Evolutionary conservation across 2,888 invertebrate genomes (phyloP).

Genomic region (Aporophyla nigra): DNA sequence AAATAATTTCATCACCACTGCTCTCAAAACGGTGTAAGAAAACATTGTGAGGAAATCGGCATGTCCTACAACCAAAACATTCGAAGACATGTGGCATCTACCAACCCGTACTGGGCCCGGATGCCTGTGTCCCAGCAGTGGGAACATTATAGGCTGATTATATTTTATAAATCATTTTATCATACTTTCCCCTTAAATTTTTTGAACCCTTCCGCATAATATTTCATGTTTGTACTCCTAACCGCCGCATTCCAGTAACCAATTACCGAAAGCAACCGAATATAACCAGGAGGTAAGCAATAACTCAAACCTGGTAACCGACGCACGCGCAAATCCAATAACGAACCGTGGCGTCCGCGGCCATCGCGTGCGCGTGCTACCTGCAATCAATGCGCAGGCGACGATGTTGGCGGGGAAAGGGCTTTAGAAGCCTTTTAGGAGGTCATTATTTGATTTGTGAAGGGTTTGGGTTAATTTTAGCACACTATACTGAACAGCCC

Average conservation of each 20-base stretch:
- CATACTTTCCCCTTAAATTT: background rate
- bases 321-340: slow-evolving; percentile 84
- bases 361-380: slow-evolving; percentile 65
- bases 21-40: too few relatives aligned
- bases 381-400: slow-evolving; percentile 57
- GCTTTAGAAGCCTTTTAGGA: slow-evolving; percentile 7
- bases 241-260: slow-evolving; percentile 40
- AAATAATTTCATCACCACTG: too few relatives aligned
- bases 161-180: background rate
- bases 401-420: slow-evolving; percentile 1
- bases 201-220: slow-evolving; percentile 14
- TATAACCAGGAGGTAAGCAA: slow-evolving; percentile 69
- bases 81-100: too few relatives aligned
- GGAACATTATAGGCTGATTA: too few relatives aligned
- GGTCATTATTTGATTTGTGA: slow-evolving; percentile 11
- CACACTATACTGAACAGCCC: too few relatives aligned
- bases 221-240: slow-evolving; percentile 19
- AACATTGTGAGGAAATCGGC: too few relatives aligned
- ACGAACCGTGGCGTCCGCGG: slow-evolving; percentile 79
- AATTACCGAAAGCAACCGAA: slow-evolving; percentile 56
- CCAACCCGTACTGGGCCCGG: too few relatives aligned
- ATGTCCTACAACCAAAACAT: too few relatives aligned
- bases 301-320: slow-evolving; percentile 87
- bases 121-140: too few relatives aligned
- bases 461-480: background rate